Conservation (phyloP, 1,140 invertebrate species). For the Phocides pigmalion region DNA sequence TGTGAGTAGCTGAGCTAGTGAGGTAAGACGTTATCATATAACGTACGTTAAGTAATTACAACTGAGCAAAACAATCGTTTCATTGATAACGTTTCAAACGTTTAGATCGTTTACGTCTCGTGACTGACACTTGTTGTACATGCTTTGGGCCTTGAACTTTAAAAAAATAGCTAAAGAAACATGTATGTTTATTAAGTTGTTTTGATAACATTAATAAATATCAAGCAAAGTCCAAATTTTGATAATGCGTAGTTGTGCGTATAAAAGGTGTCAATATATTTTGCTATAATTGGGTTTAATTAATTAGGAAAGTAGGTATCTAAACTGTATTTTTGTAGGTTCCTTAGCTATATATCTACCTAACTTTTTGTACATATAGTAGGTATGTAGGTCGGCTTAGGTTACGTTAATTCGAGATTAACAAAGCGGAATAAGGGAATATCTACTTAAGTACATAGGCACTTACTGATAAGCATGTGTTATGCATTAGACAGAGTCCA, state of each 20-base stretch:
- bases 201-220: neutral
- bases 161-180: neutral
- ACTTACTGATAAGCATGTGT: too few relatives aligned
- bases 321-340: too few relatives aligned
- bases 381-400: too few relatives aligned
- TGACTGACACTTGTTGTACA: conserved; percentile 4
- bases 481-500: too few relatives aligned
- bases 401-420: too few relatives aligned
- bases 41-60: neutral
- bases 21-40: conserved; percentile 38
- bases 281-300: too few relatives aligned
- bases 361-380: too few relatives aligned
- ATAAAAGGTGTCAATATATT: too few relatives aligned
- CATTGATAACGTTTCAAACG: conserved; percentile 14
- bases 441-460: too few relatives aligned
- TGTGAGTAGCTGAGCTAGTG: conserved; percentile 61
- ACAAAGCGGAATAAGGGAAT: too few relatives aligned
- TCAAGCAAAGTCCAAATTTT: neutral
- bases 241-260: neutral
- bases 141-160: conserved; percentile 8
- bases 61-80: neutral
- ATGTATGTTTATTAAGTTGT: neutral
- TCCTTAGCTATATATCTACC: too few relatives aligned
- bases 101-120: neutral
- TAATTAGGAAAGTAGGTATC: too few relatives aligned